Base-by-base conservation (phyloP, 2,888 invertebrate species). In the Sphaerophoria taeniata region DNA sequence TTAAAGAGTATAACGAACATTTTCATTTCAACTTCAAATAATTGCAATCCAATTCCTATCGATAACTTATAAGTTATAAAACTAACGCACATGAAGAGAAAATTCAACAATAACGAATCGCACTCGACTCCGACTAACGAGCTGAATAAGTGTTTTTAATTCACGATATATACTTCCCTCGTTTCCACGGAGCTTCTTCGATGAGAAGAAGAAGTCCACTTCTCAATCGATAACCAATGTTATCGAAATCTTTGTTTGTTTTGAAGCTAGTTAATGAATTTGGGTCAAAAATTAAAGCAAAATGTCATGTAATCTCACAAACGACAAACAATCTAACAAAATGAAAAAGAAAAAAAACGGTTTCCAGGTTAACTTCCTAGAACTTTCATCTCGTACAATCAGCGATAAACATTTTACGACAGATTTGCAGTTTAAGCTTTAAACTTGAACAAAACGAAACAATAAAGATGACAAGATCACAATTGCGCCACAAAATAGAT, bases 211-310 rank as follows among this genome's bases (percentile, higher is more conserved):
- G 43, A 43, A 24, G 24, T 24, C 24, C 1, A 2, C 24, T 24
- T 24, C 24, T 24, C 9, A 43, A 43, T 43, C 43, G 43, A 43
- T 43, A 43, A 39, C 9, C 43, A 43, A 9, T 79, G 70, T 71
- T 74, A 67, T 79, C 79, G 75, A 75, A 43, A 43, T 3, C 43
- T 11, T 33, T 72, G 53, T 67, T 71, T 67, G 72, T 36, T 65
- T 61, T 71, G 45, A 56, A 49, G 36, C 3, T 24, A 34, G 14
- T 16, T 69, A 36, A 6, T 16, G 58, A 56, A 77, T 85, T 70
- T 77, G 73, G 85, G 85, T 81, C 81, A 81, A 45, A 72, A 76
- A 80, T 80, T 45, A 74, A 79, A 74, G 70, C 63, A 43, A 77
- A 70, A 24, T 49, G 73, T 78, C 63, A 56, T 63, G 79, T 67